Evolutionary conservation across 2,888 invertebrate species (phyloP), one percentile per base, ranked within the genome.

Genomic region (Agrotis segetum): DNA sequence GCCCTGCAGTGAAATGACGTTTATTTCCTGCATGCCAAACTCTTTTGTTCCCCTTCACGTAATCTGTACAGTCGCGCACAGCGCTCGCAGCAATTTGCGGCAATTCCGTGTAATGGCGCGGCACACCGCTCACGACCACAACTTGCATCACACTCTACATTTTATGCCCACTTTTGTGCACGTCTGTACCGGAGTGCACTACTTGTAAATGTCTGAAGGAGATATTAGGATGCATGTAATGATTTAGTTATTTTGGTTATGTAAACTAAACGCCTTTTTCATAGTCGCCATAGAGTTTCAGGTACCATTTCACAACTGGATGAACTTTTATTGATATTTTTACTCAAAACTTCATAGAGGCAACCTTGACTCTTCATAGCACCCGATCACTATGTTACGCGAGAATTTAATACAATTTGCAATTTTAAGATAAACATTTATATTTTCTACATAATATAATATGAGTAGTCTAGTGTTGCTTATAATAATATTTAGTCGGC

Each of bases 31-130:
- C 50, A 46, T 19, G 34, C 11, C 34, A 77, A 70, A 47, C 55
- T 61, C 55, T 70, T 49, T 50, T 61, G 46, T 52, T 46, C 46
- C 58, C 34, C 5, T 0, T n/a, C 29, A 19, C 44, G 50, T 63
- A 11, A 11, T 34, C 19, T 16, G 53, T 58, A 67, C 62, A 82
- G 46, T 58, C 24, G 71, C 62, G 16, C 46, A 55, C 68, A 63
- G 44, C 34, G 56, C 58, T 71, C 67, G 29, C 50, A 76, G 67
- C 76, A 75, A 83, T 76, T 76, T 83, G 24, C 67, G 34, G 59
- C 69, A 79, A 66, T 67, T 69, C 59, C 47, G 62, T 55, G 58
- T 79, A 83, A 75, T 79, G 80, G 72, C 44, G 74, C 66, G 64
- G 62, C 62, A 72, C 52, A 56, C 79, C 58, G 65, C 61, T 62